Evolutionary conservation across 1,140 invertebrate species (phyloP), one percentile per base, ranked within the genome.

Genomic region (Schlechtendalia chinensis): DNA sequence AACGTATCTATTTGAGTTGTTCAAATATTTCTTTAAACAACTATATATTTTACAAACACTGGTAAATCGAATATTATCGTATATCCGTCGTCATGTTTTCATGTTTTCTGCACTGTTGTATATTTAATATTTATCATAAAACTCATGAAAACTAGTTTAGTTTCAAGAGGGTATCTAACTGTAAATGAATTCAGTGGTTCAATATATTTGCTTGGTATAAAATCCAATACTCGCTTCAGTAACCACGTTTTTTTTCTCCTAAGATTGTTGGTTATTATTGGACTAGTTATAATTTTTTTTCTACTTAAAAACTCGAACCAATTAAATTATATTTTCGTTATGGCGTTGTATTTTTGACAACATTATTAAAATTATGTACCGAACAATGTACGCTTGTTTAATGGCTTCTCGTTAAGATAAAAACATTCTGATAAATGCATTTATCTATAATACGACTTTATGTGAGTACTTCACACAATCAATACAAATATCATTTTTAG

Each of bases 391-490:
- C 17, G 14, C 17, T 29, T 69, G 39, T 47, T 69, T 69, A 47
- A 69, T 27, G 24, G 47, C 6, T 50, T 24, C 45, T 50, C 8
- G 47, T 69, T 69, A 69, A 69, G 67, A 69, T 69, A 50, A 69
- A 24, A 69, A 27, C 50, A 69, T 69, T 17, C 67, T 69, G 45
- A 24, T 69, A 69, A 50, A 69, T 50, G 14, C 2, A 50, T 69
- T 69, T 24, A 17, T 22, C 24, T 69, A 67, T 4, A 50, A 69
- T 32, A 8, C 32, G 8, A 39, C 32, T 8, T 4, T 39, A 39
- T 39, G 32, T 39, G 47, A 67, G 63, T 67, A 65, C 19, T n/a
- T 27, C 12, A 4, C n/a, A 67, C 19, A 12, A 39, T 39, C 2
- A 67, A 67, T 10, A 19, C 27, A 63, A 32, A 63, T 50, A 50